Conservation (phyloP, 64 coral and sea anemone species). For the Montipora sp. region DNA sequence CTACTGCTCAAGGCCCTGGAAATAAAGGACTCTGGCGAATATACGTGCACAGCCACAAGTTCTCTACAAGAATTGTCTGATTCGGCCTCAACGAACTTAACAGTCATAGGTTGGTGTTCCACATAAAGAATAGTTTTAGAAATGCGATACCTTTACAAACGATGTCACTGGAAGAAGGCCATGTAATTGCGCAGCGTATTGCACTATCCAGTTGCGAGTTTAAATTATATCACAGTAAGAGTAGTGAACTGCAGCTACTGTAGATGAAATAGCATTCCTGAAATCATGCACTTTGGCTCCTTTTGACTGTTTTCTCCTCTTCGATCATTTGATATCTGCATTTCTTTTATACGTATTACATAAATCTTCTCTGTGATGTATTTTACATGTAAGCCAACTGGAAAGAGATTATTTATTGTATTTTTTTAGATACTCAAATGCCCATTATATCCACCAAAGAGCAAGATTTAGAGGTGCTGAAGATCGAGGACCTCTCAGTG, state of each 20-base stretch:
- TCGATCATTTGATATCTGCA: too few species aligned
- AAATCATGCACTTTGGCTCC: too few species aligned
- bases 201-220: too few species aligned
- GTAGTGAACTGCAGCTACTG: too few species aligned
- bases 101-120: conserved; percentile 37
- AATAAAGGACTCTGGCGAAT: conserved; percentile 54
- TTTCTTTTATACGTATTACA: too few species aligned
- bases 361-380: background rate
- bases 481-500: conserved; percentile 1
- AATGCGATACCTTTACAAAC: too few species aligned
- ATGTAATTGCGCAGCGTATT: too few species aligned
- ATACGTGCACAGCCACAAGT: conserved; percentile 74
- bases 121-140: background rate
- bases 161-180: too few species aligned
- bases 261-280: too few species aligned
- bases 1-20: conserved; percentile 8
- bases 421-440: background rate
- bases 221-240: too few species aligned
- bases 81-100: conserved; percentile 24
- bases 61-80: conserved; percentile 7
- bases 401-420: background rate
- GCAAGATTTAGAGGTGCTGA: background rate
- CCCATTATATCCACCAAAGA: conserved; percentile 10
- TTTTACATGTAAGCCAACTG: background rate
- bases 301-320: too few species aligned